Evolutionary conservation across 2,113 vertebrate species (phyloP).

Genomic region (Benitochromis conjunctus): DNA sequence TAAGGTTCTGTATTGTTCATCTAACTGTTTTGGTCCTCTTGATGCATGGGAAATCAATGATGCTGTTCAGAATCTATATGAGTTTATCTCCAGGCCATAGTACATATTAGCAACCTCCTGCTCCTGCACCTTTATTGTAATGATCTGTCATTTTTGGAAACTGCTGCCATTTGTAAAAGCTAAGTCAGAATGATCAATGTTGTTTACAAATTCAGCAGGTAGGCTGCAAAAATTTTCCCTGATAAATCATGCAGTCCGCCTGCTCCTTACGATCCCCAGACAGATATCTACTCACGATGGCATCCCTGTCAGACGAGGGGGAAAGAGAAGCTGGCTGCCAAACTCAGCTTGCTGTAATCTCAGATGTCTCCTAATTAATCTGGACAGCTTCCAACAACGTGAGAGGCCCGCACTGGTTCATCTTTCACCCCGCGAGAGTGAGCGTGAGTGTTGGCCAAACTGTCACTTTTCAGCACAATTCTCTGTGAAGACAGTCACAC

Average conservation of each 20-base stretch:
- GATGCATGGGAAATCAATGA: slow-evolving; percentile 64
- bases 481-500: slow-evolving; percentile 13
- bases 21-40: slow-evolving; percentile 24
- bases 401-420: slow-evolving; percentile 41
- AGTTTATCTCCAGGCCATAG: slow-evolving; percentile 64
- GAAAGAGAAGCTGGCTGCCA: not conserved
- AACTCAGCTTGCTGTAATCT: slow-evolving; percentile 37
- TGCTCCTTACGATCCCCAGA: slow-evolving; percentile 32
- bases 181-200: slow-evolving; percentile 61
- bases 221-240: slow-evolving; percentile 57
- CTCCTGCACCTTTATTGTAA: slow-evolving; percentile 59
- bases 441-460: slow-evolving; percentile 30
- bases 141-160: slow-evolving; percentile 66
- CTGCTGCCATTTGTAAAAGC: slow-evolving; percentile 57
- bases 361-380: slow-evolving; percentile 67
- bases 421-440: slow-evolving; percentile 41
- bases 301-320: slow-evolving; percentile 32
- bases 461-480: slow-evolving; percentile 41
- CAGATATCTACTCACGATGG: slow-evolving; percentile 33
- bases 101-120: slow-evolving; percentile 55
- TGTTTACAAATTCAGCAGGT: slow-evolving; percentile 73
- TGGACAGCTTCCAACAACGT: slow-evolving; percentile 64
- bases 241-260: slow-evolving; percentile 66
- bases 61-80: slow-evolving; percentile 33
- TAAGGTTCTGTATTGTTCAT: slow-evolving; percentile 1